Evolutionary conservation across 1,140 invertebrate species (phyloP).

Genomic region (Macrocentrus cingulum): DNA sequence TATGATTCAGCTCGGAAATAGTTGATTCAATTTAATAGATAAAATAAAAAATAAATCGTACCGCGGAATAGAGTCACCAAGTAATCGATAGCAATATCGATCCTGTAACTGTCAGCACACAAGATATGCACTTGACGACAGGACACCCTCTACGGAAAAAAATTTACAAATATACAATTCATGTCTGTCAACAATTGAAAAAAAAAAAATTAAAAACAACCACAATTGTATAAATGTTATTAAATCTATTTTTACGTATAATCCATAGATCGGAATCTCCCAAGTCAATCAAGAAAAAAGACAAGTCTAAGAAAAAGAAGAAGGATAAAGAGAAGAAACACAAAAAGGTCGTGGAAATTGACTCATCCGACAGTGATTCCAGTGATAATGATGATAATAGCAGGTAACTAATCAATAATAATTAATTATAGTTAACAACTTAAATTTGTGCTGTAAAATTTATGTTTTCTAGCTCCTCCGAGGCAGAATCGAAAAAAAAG

Average conservation of each 20-base stretch:
- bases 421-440: too few species aligned
- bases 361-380: constrained; percentile 49
- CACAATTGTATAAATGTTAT: neutral
- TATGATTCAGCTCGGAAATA: too few species aligned
- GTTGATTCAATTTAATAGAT: neutral
- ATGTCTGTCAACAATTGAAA: neutral
- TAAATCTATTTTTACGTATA: too few species aligned
- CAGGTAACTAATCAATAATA: constrained; percentile 38
- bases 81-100: constrained; percentile 28
- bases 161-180: constrained; percentile 31
- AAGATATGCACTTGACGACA: constrained; percentile 53
- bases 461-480: constrained; percentile 37
- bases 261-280: constrained; percentile 54
- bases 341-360: constrained; percentile 48
- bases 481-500: constrained; percentile 48
- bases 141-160: constrained; percentile 54
- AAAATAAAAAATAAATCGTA: neutral
- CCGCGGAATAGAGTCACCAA: neutral
- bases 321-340: constrained; percentile 54
- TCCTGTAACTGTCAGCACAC: constrained; percentile 55
- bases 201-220: too few species aligned
- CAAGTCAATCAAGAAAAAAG: constrained; percentile 50
- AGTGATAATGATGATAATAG: constrained; percentile 51
- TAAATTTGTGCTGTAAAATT: constrained; percentile 5
- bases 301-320: constrained; percentile 43